A percentile compares a stretch with the other conserved stretches of the same genome.
Conservation (phyloP, 2,797 vertebrate genomes). For the Argya squamiceps region DNA sequence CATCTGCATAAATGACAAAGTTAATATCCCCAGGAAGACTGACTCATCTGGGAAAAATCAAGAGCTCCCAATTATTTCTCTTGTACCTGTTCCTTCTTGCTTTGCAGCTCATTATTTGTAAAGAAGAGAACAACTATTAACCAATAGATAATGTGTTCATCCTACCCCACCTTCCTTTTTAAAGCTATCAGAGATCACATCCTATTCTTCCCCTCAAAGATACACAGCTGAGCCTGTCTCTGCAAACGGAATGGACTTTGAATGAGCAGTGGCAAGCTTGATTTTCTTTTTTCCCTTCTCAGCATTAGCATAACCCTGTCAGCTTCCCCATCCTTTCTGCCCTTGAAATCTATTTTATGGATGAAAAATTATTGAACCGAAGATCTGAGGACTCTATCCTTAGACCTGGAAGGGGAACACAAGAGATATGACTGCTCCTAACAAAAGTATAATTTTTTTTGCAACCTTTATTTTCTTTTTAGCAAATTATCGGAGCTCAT, state of each 20-base stretch:
- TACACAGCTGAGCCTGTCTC: neutral
- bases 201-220: neutral
- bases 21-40: slow-evolving; percentile 35
- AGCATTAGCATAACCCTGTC: neutral
- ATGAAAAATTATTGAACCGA: neutral
- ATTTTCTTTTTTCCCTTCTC: neutral
- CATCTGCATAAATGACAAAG: slow-evolving; percentile 24
- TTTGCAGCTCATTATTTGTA: neutral
- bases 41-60: slow-evolving; percentile 71
- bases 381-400: neutral
- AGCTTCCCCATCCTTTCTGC: neutral
- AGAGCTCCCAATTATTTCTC: neutral
- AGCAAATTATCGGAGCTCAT: neutral
- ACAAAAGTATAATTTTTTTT: neutral
- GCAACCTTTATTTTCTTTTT: neutral
- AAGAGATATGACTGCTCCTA: rapidly evolving
- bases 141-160: neutral
- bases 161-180: neutral
- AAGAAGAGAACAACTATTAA: neutral
- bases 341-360: neutral
- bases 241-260: neutral
- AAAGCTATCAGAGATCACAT: neutral
- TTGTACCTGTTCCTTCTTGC: slow-evolving; percentile 64
- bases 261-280: neutral
- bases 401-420: rapidly evolving